A percentile compares a stretch with the other conserved stretches of the same genome.
Evolutionary conservation across 2,113 vertebrate genomes (phyloP).

Genomic region (Notiomystis cincta): DNA sequence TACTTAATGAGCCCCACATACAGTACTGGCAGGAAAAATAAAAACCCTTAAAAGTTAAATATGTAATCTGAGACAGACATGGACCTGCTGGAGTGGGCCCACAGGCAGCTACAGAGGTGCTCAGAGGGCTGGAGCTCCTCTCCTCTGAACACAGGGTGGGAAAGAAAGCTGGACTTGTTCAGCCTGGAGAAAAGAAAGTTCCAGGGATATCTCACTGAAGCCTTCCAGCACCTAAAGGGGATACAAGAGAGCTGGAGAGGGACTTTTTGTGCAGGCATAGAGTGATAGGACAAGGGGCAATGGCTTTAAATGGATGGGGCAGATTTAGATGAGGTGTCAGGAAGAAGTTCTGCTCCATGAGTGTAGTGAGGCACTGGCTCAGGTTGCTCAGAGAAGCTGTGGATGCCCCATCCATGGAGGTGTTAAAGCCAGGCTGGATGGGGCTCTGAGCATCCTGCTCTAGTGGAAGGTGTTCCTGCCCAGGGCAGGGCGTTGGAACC

Average conservation of each 20-base stretch:
- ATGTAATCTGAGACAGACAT: neutral
- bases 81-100: neutral
- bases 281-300: neutral
- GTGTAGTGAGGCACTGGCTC: neutral
- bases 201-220: neutral
- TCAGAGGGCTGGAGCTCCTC: neutral
- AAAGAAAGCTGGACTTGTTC: neutral
- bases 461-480: neutral
- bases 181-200: neutral
- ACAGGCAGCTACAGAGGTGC: neutral
- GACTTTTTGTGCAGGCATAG: too few species aligned
- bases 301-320: neutral
- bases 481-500: neutral
- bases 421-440: neutral
- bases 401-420: neutral
- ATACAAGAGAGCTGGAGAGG: neutral
- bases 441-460: neutral
- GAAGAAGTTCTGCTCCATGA: neutral
- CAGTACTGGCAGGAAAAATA: neutral
- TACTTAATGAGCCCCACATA: neutral
- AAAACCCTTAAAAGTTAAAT: neutral
- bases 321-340: neutral
- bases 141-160: neutral
- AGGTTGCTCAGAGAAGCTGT: neutral
- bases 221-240: neutral